Percentiles rank a stretch among this genome's conserved stretches.
Evolutionary conservation across 2,888 invertebrate species (phyloP).

Genomic region (Tetanocera ferruginea): DNA sequence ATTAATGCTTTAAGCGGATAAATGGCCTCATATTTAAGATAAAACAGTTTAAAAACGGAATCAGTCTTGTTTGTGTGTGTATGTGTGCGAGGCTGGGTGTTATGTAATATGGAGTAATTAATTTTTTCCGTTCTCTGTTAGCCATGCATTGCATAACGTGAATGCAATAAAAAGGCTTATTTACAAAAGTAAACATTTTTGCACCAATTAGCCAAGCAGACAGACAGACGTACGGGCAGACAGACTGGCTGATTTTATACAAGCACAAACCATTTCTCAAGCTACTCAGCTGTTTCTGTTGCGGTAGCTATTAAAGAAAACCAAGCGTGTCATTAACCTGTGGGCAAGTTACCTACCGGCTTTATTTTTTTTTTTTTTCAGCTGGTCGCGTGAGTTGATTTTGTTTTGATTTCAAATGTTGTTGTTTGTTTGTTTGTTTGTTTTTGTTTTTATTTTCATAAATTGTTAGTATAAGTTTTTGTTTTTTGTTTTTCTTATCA

Average conservation of each 20-base stretch:
- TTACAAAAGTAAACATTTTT: neutral
- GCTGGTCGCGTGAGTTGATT: slow-evolving; percentile 22
- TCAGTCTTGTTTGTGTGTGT: too few species aligned
- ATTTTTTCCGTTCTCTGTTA: neutral
- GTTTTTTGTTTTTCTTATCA: neutral
- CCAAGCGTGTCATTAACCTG: slow-evolving; percentile 5
- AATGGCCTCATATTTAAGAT: too few species aligned
- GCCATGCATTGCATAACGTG: neutral
- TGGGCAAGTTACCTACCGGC: neutral
- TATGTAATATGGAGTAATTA: neutral
- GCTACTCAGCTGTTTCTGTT: neutral
- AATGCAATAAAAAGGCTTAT: neutral
- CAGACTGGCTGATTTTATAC: neutral
- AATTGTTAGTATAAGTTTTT: slow-evolving; percentile 3
- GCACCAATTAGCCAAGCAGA: neutral
- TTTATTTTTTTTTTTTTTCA: neutral
- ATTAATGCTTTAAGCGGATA: too few species aligned
- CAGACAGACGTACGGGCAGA: neutral
- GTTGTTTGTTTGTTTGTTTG: neutral
- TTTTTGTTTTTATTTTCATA: neutral
- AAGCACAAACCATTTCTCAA: neutral
- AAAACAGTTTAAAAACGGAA: too few species aligned
- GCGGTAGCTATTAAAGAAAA: neutral
- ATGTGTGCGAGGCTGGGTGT: neutral
- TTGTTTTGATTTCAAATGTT: slow-evolving; percentile 14